These are phyloP conservation scores for Pantala flavescens DNA, from an alignment of 1,140 invertebrate species.

Conservation along the genomic window DNA sequence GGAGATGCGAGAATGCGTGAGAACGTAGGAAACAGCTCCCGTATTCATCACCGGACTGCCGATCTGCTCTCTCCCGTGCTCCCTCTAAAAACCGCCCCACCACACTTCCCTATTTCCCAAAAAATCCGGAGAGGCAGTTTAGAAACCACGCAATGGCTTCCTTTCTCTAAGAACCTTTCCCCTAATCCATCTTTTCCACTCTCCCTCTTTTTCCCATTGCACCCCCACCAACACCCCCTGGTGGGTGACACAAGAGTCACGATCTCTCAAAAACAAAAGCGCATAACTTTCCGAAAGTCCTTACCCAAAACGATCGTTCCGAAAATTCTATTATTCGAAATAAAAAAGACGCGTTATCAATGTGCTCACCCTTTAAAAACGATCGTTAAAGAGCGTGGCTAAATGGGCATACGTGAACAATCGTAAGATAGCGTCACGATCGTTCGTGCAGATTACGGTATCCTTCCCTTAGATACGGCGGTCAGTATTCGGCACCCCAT, in stretches of 20 bases:
- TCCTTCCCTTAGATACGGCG: no score
- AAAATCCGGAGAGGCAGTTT: slow-evolving; percentile 8
- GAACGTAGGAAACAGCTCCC: slow-evolving; percentile 7
- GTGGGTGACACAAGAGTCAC: not conserved
- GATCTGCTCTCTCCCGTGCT: not conserved
- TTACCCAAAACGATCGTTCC: not conserved
- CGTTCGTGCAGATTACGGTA: no score
- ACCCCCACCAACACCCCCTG: not conserved
- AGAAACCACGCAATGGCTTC: not conserved
- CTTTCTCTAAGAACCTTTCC: not conserved
- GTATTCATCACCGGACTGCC: not conserved
- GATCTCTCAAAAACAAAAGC: not conserved
- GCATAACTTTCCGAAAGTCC: not conserved
- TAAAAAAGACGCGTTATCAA: no score
- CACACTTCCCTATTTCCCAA: not conserved
- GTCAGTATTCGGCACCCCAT: no score
- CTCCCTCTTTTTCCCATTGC: not conserved
- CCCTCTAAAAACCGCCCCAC: not conserved
- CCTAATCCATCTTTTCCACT: not conserved
- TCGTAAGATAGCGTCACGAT: no score
- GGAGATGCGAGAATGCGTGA: slow-evolving; percentile 3
- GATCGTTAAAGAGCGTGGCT: no score
- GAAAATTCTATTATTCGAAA: no score
- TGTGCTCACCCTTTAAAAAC: no score
- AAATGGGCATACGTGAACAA: no score